Evolutionary conservation across 2,888 invertebrate species (phyloP), one percentile per base, ranked within the genome.

Genomic region (Drosophila glabriapex): DNA sequence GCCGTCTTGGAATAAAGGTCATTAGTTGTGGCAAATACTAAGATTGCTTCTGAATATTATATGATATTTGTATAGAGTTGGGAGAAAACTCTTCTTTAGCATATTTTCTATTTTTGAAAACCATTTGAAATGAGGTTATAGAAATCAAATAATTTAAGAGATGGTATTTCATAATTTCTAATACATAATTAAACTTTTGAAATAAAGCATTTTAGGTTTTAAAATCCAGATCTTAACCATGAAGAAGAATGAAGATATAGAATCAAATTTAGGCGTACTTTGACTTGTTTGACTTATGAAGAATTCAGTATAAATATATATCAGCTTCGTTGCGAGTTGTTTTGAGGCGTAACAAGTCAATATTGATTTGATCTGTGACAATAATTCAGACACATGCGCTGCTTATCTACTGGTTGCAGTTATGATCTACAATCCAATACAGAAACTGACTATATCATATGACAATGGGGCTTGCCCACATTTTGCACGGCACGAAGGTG

Each of bases 381-480:
- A 59, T 69, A 78, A 53, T 50, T 67, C 35, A 62, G 31, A 14
- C 22, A 25, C 60, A 53, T 25, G 37, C n/a, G 52, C 54, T 4
- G 22, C 14, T 50, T 66, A 75, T 78, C 78, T 49, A 10, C 35
- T 35, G 28, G 16, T 9, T 25, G 6, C 66, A 46, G 62, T 65
- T 78, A 75, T 71, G 71, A 78, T 78, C 78, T 65, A 50, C 55
- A 64, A 54, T 39, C 50, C 39, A 67, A 54, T 59, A 41, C 60
- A 61, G 55, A 73, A 77, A 41, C 50, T 37, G 33, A 52, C 52
- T 65, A 53, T 74, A 78, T 78, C 71, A 78, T 65, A 53, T 75
- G 65, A 65, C 62, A 62, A 60, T 68, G 46, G 64, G 61, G 37
- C 35, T 64, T 62, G 65, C 41, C 62, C 73, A 68, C 72, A 63